Evolutionary conservation across 2,888 invertebrate genomes (phyloP).

Genomic region (Neocrepidodera transversa): DNA sequence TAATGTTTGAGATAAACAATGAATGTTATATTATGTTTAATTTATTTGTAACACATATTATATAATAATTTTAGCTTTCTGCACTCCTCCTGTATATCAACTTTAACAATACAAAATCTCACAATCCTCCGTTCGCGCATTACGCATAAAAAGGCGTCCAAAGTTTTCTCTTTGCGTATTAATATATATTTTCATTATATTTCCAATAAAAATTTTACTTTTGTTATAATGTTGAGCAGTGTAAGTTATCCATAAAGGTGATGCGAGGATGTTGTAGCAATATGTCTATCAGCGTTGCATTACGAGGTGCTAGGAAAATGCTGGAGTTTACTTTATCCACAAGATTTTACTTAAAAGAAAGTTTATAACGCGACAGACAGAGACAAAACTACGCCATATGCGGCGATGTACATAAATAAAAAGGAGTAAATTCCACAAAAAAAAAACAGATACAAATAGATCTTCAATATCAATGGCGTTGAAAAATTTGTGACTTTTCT

Average conservation of each 20-base stretch:
- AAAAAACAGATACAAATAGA: slow-evolving; percentile 44
- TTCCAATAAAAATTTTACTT: too few species aligned
- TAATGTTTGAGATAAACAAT: too few species aligned
- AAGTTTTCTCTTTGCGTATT: too few species aligned
- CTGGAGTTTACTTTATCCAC: slow-evolving; percentile 53
- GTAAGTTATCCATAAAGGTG: slow-evolving; percentile 33
- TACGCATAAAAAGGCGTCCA: too few species aligned
- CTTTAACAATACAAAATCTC: too few species aligned
- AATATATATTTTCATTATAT: too few species aligned
- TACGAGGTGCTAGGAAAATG: slow-evolving; percentile 56
- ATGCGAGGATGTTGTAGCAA: slow-evolving; percentile 56
- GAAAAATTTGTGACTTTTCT: slow-evolving; percentile 48
- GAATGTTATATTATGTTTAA: too few species aligned
- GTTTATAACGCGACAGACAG: slow-evolving; percentile 36
- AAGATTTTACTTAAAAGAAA: slow-evolving; percentile 46
- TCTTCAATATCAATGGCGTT: slow-evolving; percentile 44
- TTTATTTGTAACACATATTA: too few species aligned
- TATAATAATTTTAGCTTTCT: too few species aligned
- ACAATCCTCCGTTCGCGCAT: too few species aligned
- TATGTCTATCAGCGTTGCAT: slow-evolving; percentile 54
- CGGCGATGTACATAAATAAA: slow-evolving; percentile 35
- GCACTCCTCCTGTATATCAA: too few species aligned
- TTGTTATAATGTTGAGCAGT: slow-evolving; percentile 18
- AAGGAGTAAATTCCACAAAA: slow-evolving; percentile 37
- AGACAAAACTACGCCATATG: slow-evolving; percentile 41